phyloP scores from a whole-genome alignment of 2,113 vertebrate species.

The Gila orcuttii region DNA sequence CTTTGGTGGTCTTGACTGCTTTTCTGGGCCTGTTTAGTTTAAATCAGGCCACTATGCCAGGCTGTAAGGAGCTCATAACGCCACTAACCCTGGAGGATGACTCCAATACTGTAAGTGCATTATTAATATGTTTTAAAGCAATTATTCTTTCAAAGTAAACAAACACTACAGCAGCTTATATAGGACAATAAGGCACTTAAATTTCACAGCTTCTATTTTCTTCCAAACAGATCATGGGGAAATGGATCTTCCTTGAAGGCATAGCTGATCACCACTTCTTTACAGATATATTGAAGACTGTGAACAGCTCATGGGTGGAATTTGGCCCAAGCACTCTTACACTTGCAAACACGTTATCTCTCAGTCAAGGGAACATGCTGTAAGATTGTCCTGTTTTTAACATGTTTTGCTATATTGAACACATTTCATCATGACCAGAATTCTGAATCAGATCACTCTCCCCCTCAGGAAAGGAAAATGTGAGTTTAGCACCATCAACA shows the following conservation, averaged over 20 bases:
- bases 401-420: neutral
- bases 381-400: constrained; percentile 1
- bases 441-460: neutral
- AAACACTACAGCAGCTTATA: neutral
- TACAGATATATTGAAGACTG: neutral
- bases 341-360: neutral
- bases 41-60: neutral
- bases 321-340: neutral
- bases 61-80: constrained; percentile 33
- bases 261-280: constrained; percentile 36
- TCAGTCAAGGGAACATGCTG: constrained; percentile 43
- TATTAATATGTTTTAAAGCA: neutral
- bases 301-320: constrained; percentile 42
- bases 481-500: neutral
- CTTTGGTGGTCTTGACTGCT: neutral
- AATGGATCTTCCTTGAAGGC: constrained; percentile 52
- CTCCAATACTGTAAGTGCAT: constrained; percentile 18
- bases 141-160: neutral
- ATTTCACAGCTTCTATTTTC: neutral
- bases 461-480: constrained; percentile 32
- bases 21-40: constrained; percentile 18
- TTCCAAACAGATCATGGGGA: constrained; percentile 42
- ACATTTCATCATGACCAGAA: neutral
- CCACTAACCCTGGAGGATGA: constrained; percentile 6
- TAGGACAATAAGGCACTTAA: neutral